Base-by-base conservation (phyloP, 2,888 invertebrate species). In the Myathropa florea region DNA sequence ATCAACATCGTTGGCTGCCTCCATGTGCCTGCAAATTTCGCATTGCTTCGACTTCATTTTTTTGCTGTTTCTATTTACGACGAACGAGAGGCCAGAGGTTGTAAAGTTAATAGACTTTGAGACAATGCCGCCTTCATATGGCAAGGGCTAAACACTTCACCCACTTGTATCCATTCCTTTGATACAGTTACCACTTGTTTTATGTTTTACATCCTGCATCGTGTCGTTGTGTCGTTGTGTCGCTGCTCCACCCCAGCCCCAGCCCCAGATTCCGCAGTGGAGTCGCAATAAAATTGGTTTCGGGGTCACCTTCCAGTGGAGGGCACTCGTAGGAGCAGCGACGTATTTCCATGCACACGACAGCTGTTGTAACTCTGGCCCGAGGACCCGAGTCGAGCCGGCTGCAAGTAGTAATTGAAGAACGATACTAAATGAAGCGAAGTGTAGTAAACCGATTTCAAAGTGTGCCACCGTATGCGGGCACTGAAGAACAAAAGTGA, bases 381-480 rank as follows among this genome's bases (percentile, higher is more conserved):
- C 57, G n/a, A 4, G 46, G 46, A 18, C 7, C 18, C 46, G 46
- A 46, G 46, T 59, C 59, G 55, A 46, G 33, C 53, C 79, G 72
- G 65, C 21, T 53, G 26, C 59, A 46, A 81, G 63, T 68, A 39
- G 83, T 72, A 83, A 79, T 79, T 59, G 73, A 36, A 83, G 68
- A 68, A 73, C 68, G 68, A 83, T 73, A 33, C 68, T 63, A 63
- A 77, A 83, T 83, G 68, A 57, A 73, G 73, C 63, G 59, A 23
- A 36, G 36, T 71, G 64, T 65, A 71, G 65, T 71, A 53, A 72
- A 71, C 71, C 70, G 78, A 71, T 80, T 72, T 36, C 61, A 33
- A 73, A 61, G 33, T 46, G 39, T 60, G 59, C 53, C 71, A 55
- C 71, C 28, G 46, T 60, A 65, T 55, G 57, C 61, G 28, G 24